These are phyloP conservation scores for Pipra filicauda DNA, from an alignment of 2,113 vertebrate genomes.

Conservation along the genomic window DNA sequence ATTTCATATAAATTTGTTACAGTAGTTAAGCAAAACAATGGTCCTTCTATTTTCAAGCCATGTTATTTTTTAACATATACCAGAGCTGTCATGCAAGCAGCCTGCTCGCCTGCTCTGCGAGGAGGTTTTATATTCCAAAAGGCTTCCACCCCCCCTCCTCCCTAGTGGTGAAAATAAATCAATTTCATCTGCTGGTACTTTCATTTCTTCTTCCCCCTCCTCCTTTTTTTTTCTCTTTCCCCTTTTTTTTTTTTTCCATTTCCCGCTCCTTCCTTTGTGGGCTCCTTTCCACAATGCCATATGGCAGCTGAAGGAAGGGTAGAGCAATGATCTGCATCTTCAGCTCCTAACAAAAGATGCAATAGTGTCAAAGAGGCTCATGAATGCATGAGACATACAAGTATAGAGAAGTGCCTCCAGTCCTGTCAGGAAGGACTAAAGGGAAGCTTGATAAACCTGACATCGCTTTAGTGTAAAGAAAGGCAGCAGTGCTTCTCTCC, in stretches of 20 bases:
- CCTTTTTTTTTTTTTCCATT: background rate
- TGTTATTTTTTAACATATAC: conserved; percentile 61
- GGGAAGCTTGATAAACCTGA: conserved; percentile 53
- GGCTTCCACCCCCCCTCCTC: conserved; percentile 8
- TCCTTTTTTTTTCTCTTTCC: background rate
- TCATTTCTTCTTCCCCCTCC: conserved; percentile 49
- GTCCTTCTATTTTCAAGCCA: conserved; percentile 70
- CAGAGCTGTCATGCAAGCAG: conserved; percentile 69
- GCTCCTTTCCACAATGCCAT: conserved; percentile 83
- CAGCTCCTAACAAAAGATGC: conserved; percentile 82
- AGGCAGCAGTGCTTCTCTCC: background rate
- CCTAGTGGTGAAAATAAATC: conserved; percentile 82
- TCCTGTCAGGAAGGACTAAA: conserved; percentile 66
- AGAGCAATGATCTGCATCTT: conserved; percentile 75
- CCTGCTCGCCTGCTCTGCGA: conserved; percentile 53
- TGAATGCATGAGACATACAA: conserved; percentile 81
- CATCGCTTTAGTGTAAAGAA: conserved; percentile 46
- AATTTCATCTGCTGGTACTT: conserved; percentile 83
- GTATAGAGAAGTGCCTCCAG: conserved; percentile 70
- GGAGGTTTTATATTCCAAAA: conserved; percentile 74
- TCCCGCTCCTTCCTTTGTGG: conserved; percentile 68
- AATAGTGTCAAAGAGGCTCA: conserved; percentile 78
- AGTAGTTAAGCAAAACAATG: conserved; percentile 75
- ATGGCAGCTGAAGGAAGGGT: conserved; percentile 88
- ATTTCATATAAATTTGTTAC: conserved; percentile 65